phyloP scores from a whole-genome alignment of 2,888 invertebrate genomes.

The Campoletis raptor region DNA sequence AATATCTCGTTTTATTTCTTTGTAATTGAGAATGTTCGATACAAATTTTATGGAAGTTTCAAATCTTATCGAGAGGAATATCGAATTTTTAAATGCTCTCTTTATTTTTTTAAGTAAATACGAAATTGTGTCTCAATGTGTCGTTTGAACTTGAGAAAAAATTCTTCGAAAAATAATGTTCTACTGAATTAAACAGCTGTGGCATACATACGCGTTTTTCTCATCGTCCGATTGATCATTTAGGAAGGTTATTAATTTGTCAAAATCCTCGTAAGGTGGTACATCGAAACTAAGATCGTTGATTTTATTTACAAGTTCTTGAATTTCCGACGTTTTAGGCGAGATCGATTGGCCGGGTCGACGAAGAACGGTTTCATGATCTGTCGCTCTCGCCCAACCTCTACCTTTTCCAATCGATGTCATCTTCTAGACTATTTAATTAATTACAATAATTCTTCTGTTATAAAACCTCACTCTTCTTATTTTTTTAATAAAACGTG shows the following conservation, averaged over 20 bases:
- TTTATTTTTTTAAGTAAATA: too few species aligned
- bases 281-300: slow-evolving; percentile 45
- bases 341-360: slow-evolving; percentile 50
- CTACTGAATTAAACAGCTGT: neutral
- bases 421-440: slow-evolving; percentile 15
- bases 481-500: neutral
- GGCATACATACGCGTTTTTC: slow-evolving; percentile 27
- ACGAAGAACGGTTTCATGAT: slow-evolving; percentile 33
- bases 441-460: neutral
- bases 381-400: slow-evolving; percentile 44
- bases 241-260: slow-evolving; percentile 13
- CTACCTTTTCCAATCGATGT: slow-evolving; percentile 62
- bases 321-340: slow-evolving; percentile 39
- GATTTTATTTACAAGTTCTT: slow-evolving; percentile 53
- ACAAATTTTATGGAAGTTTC: too few species aligned
- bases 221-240: slow-evolving; percentile 20
- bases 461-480: neutral
- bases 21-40: too few species aligned
- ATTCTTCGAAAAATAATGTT: too few species aligned
- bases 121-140: too few species aligned
- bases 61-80: too few species aligned
- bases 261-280: neutral
- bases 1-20: too few species aligned
- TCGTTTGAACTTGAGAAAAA: too few species aligned
- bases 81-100: too few species aligned